Base-by-base conservation (phyloP, 2,888 invertebrate species). In the Gnatocerus cornutus region DNA sequence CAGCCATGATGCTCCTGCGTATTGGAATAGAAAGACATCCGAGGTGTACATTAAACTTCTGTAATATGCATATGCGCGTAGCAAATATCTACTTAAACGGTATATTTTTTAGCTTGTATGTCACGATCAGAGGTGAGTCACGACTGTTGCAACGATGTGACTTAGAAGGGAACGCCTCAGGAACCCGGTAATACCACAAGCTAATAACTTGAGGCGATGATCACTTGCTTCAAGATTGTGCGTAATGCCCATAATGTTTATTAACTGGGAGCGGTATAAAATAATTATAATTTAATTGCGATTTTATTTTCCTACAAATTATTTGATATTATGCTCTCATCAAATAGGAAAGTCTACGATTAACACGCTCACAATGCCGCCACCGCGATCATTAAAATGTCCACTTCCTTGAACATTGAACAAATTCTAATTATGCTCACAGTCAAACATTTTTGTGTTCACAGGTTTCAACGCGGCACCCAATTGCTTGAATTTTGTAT, bases 91-190 rank as follows among this genome's bases (percentile, higher is more conserved):
- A 80, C 79, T 81, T 81, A 79, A 80, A 79, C 78, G 78, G 77
- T 77, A 72, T 76, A 77, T 80, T 78, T 78, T 79, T 81, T 79
- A 75, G 71, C 73, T 74, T 77, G 79, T 80, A 77, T 82, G 82
- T 83, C 83, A 83, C 82, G 83, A 83, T 80, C 81, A 73, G 77
- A 78, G 77, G 75, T 80, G 72, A 81, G 83, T 83, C 83, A 83
- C 83, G 83, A 83, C 81, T 74, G 65, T 78, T 77, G 73, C 78
- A 75, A 80, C 79, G 78, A 79, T 79, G 78, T 74, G 78, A 79
- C 78, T 78, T 77, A 76, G 79, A 74, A 77, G 78, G 77, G 76
- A 79, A 78, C 80, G 79, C 78, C 80, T 77, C 74, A 74, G 78
- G 79, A 79, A 79, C 77, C 78, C 78, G 78, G 79, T 79, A 80